These are phyloP conservation scores for Cheilosia soror DNA, from an alignment of 2,888 invertebrate species.

Conservation along the genomic window DNA sequence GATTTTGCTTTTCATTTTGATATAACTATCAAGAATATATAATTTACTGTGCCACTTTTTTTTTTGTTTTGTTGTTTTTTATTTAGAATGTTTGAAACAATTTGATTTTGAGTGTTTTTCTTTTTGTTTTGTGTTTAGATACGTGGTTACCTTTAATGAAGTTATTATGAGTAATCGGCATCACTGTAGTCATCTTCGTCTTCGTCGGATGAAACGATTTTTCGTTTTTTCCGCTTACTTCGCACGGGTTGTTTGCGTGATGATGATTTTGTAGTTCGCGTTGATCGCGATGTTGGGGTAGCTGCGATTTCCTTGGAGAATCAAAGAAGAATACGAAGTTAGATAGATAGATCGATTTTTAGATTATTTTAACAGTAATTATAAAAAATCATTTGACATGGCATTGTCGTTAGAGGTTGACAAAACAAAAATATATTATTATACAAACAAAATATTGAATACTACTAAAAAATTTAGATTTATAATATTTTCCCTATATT, in stretches of 20 bases:
- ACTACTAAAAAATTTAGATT: too few relatives aligned
- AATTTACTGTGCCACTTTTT: neutral
- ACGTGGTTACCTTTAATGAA: slow-evolving; percentile 41
- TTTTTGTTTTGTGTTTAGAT: slow-evolving; percentile 1
- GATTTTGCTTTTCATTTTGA: slow-evolving; percentile 24
- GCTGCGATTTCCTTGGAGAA: slow-evolving; percentile 69
- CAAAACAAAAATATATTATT: too few relatives aligned
- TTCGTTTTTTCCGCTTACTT: slow-evolving; percentile 84
- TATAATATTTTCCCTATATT: too few relatives aligned
- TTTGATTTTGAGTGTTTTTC: slow-evolving; percentile 22
- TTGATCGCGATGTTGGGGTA: slow-evolving; percentile 76
- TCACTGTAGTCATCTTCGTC: slow-evolving; percentile 89
- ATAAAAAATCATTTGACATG: too few relatives aligned
- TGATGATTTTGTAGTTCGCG: slow-evolving; percentile 58
- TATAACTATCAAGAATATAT: slow-evolving; percentile 29
- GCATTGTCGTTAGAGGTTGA: too few relatives aligned
- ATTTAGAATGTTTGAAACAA: slow-evolving; percentile 47
- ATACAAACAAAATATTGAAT: too few relatives aligned
- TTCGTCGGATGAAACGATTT: slow-evolving; percentile 85
- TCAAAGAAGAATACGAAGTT: too few relatives aligned
- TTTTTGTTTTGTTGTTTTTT: slow-evolving; percentile 30
- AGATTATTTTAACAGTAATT: too few relatives aligned
- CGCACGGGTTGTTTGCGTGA: slow-evolving; percentile 78
- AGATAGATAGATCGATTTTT: too few relatives aligned
- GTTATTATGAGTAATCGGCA: slow-evolving; percentile 81